Percentiles rank a stretch among this genome's conserved stretches.
phyloP scores from a whole-genome alignment of 2,113 vertebrate species.

The Micromys minutus region DNA sequence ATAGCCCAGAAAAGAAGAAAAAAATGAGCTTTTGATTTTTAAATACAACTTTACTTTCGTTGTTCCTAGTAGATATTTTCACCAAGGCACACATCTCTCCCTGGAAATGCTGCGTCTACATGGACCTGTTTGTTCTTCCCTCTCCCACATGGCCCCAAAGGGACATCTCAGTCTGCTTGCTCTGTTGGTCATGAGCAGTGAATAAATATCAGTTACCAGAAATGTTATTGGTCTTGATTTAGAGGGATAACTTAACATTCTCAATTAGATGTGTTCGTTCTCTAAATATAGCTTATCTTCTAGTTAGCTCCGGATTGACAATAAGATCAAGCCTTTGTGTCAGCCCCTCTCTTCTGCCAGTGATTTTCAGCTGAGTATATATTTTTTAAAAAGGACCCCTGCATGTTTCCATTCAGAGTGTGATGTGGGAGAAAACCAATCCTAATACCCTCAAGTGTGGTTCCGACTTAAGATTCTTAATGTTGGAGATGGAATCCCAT shows the following conservation, averaged over 20 bases:
- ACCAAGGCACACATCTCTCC: neutral
- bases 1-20: neutral
- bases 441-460: neutral
- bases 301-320: neutral
- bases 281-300: neutral
- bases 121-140: neutral
- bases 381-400: neutral
- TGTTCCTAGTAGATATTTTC: neutral
- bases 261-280: neutral
- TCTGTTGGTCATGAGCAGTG: neutral
- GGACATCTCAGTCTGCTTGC: neutral
- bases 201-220: conserved; percentile 1
- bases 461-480: neutral
- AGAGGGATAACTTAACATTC: neutral
- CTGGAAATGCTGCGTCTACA: neutral
- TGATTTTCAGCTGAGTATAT: neutral
- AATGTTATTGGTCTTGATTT: neutral
- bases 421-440: conserved; percentile 6
- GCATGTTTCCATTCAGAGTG: neutral
- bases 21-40: neutral
- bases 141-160: neutral
- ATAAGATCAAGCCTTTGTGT: neutral
- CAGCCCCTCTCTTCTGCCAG: neutral
- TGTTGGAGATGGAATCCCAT: neutral
- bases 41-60: neutral